Evolutionary conservation across 2,888 invertebrate species (phyloP).

Genomic region (Morpho helenor): DNA sequence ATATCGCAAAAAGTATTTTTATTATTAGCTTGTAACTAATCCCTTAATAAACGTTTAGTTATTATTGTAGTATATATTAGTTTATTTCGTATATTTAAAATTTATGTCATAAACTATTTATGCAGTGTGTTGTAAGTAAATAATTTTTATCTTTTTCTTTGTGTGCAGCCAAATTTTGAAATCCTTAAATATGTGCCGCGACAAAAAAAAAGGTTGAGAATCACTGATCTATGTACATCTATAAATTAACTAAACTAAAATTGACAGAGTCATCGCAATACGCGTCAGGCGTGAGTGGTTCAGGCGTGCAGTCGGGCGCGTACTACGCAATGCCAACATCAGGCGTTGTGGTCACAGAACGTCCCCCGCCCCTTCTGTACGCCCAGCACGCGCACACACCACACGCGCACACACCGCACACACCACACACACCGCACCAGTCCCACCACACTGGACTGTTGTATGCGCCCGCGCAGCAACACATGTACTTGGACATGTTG

Average conservation of each 20-base stretch:
- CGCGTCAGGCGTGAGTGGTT: slow-evolving; percentile 53
- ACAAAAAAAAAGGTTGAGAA: too few species aligned
- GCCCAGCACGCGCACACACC: slow-evolving; percentile 66
- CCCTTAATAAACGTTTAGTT: too few species aligned
- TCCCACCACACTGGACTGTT: slow-evolving; percentile 49
- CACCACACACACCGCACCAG: slow-evolving; percentile 56
- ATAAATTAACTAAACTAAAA: not conserved
- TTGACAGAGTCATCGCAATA: slow-evolving; percentile 60
- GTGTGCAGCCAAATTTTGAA: too few species aligned
- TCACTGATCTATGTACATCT: too few species aligned
- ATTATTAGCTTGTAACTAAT: too few species aligned
- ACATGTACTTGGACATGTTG: slow-evolving; percentile 63
- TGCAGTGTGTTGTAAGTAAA: too few species aligned
- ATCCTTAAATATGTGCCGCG: too few species aligned
- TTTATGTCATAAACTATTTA: too few species aligned
- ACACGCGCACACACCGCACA: slow-evolving; percentile 50
- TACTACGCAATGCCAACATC: slow-evolving; percentile 68
- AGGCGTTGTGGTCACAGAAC: slow-evolving; percentile 62
- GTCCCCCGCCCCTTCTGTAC: slow-evolving; percentile 65
- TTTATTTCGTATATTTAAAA: too few species aligned
- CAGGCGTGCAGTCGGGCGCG: slow-evolving; percentile 47
- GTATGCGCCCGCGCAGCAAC: slow-evolving; percentile 64
- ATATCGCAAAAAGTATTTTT: too few species aligned
- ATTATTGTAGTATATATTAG: too few species aligned
- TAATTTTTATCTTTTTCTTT: too few species aligned